Evolutionary conservation across 2,888 invertebrate genomes (phyloP).

Genomic region (Palloptera scutellata): DNA sequence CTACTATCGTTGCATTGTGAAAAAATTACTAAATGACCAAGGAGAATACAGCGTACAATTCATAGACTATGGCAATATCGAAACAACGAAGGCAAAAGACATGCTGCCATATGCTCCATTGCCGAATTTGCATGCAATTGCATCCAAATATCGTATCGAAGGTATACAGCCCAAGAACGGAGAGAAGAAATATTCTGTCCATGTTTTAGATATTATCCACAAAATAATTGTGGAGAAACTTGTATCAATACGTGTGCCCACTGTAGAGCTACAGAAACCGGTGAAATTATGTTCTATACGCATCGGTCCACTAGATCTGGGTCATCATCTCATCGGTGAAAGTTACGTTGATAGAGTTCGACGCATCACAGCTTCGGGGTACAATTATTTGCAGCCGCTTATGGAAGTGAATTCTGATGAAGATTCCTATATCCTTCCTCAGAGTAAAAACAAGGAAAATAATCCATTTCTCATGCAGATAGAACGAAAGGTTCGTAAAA

Average conservation of each 20-base stretch:
- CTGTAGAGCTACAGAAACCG: slow-evolving; percentile 49
- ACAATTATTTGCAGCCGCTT: too few relatives aligned
- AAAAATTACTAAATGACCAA: slow-evolving; percentile 65
- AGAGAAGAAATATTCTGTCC: slow-evolving; percentile 64
- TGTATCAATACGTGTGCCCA: slow-evolving; percentile 64
- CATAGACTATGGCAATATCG: slow-evolving; percentile 85
- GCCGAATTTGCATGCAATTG: slow-evolving; percentile 73
- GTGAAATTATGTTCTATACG: slow-evolving; percentile 52
- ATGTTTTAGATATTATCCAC: slow-evolving; percentile 72
- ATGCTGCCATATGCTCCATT: slow-evolving; percentile 72
- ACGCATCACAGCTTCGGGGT: too few relatives aligned
- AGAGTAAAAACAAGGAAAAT: too few relatives aligned
- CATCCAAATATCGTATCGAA: slow-evolving; percentile 69
- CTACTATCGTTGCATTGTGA: slow-evolving; percentile 79
- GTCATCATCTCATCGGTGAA: slow-evolving; percentile 45
- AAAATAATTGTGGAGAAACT: slow-evolving; percentile 68
- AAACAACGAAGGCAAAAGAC: slow-evolving; percentile 68
- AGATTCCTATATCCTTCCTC: too few relatives aligned
- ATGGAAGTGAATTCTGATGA: neutral
- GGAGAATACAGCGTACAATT: slow-evolving; percentile 70
- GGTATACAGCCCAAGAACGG: slow-evolving; percentile 64
- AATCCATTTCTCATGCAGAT: too few relatives aligned
- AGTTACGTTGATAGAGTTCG: slow-evolving; percentile 31
- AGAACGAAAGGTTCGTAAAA: too few relatives aligned
- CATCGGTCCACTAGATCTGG: slow-evolving; percentile 47